A percentile compares a stretch with the other conserved stretches of the same genome.
phyloP scores from a whole-genome alignment of 2,888 invertebrate genomes.

The Xylota sylvarum region DNA sequence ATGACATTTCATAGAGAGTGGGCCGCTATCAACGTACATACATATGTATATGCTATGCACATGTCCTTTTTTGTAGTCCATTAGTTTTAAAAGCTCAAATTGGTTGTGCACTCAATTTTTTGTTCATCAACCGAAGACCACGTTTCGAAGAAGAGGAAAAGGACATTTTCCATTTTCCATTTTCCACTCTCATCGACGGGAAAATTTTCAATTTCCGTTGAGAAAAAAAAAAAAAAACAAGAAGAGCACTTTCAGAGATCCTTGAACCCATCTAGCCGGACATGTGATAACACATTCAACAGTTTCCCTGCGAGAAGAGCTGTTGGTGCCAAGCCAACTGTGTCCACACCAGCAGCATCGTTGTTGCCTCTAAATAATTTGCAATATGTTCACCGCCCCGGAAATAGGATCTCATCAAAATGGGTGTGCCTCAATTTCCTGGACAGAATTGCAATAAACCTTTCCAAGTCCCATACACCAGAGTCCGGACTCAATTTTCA shows the following conservation, averaged over 20 bases:
- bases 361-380: conserved; percentile 59
- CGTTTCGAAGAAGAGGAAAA: conserved; percentile 1
- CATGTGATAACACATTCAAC: conserved; percentile 58
- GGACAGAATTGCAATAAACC: conserved; percentile 74
- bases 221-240: too few relatives aligned
- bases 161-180: conserved; percentile 26
- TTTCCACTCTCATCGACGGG: conserved; percentile 23
- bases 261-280: conserved; percentile 45
- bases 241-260: conserved; percentile 18
- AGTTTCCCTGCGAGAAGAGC: conserved; percentile 25
- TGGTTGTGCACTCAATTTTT: not conserved
- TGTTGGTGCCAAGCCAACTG: conserved; percentile 30
- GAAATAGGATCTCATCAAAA: conserved; percentile 77
- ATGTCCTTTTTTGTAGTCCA: too few relatives aligned
- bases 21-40: too few relatives aligned
- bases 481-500: conserved; percentile 49
- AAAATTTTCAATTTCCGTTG: conserved; percentile 62
- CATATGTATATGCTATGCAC: not conserved
- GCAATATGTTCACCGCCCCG: conserved; percentile 74
- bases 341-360: conserved; percentile 36
- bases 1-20: too few relatives aligned
- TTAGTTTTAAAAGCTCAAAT: not conserved
- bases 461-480: conserved; percentile 15
- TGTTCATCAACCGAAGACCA: not conserved
- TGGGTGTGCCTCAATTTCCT: conserved; percentile 78